Percentiles rank a stretch among this genome's conserved stretches.
Evolutionary conservation across 2,797 vertebrate species (phyloP).

Genomic region (Liparis tanakae): DNA sequence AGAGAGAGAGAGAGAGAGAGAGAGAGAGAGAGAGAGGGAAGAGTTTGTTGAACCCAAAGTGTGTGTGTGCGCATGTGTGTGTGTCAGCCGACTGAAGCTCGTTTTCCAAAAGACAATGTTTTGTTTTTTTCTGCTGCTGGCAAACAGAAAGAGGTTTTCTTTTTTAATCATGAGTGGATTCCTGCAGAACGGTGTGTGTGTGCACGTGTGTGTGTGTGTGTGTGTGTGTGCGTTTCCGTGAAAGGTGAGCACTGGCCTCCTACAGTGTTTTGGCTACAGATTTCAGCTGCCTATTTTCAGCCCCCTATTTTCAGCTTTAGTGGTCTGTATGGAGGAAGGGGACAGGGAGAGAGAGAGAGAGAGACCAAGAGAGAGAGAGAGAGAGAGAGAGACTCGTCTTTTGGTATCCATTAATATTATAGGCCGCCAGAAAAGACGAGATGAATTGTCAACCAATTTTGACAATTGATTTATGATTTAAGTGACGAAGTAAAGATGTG

Average conservation of each 20-base stretch:
- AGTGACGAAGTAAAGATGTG: neutral
- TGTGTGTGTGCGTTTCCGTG: conserved; percentile 17
- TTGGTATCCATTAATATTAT: neutral
- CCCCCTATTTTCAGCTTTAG: conserved; percentile 36
- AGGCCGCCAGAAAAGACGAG: neutral
- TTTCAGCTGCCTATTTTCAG: conserved; percentile 36
- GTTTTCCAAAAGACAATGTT: conserved; percentile 53
- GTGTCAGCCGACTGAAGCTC: conserved; percentile 28
- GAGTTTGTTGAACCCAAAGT: conserved; percentile 21
- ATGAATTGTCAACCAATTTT: neutral
- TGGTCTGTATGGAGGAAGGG: conserved; percentile 7
- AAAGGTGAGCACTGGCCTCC: conserved; percentile 31
- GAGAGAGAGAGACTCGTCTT: neutral
- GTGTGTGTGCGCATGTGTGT: neutral
- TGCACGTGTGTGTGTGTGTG: neutral
- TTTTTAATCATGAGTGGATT: conserved; percentile 41
- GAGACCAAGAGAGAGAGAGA: too few species aligned
- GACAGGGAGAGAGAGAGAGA: neutral
- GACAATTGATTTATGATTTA: neutral
- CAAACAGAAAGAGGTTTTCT: conserved; percentile 35
- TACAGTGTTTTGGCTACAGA: conserved; percentile 20
- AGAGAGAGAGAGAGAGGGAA: neutral
- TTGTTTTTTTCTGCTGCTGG: conserved; percentile 46
- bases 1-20: too few species aligned
- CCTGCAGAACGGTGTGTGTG: conserved; percentile 40